These are phyloP conservation scores for Lordiphosa andalusiaca DNA, from an alignment of 2,888 invertebrate species.

Conservation along the genomic window DNA sequence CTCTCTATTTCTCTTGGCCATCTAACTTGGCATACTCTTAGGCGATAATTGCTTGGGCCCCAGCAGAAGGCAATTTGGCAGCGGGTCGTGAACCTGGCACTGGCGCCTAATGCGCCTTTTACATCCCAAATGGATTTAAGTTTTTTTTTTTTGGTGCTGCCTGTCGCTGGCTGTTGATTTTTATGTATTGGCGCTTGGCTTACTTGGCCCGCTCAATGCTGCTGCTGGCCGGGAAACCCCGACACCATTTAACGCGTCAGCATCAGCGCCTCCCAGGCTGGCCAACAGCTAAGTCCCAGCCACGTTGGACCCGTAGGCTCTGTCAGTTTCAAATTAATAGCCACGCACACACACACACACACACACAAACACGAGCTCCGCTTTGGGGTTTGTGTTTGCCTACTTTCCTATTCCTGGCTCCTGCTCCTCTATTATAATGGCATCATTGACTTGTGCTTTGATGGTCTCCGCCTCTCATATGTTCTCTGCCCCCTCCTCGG, in stretches of 20 bases:
- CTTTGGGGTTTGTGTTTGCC: conserved; percentile 28
- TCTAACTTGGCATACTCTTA: conserved; percentile 32
- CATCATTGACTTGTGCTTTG: conserved; percentile 65
- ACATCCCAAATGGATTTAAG: conserved; percentile 50
- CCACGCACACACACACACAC: conserved; percentile 42
- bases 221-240: conserved; percentile 55
- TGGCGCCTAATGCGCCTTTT: conserved; percentile 47
- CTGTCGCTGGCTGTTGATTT: conserved; percentile 54
- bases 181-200: conserved; percentile 63
- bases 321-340: conserved; percentile 71
- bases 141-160: conserved; percentile 26
- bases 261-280: conserved; percentile 64
- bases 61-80: conserved; percentile 42
- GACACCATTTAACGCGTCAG: conserved; percentile 72
- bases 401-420: conserved; percentile 25
- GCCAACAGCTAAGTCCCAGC: conserved; percentile 49
- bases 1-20: neutral
- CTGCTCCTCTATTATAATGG: conserved; percentile 54
- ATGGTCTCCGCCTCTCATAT: conserved; percentile 23
- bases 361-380: conserved; percentile 30
- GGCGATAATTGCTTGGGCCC: conserved; percentile 45
- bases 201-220: conserved; percentile 48
- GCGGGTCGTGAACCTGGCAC: conserved; percentile 62
- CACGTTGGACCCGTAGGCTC: conserved; percentile 56
- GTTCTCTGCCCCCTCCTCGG: conserved; percentile 9